Base-by-base conservation (phyloP, 2,797 vertebrate genomes). In the Triplophysa bombifrons region DNA sequence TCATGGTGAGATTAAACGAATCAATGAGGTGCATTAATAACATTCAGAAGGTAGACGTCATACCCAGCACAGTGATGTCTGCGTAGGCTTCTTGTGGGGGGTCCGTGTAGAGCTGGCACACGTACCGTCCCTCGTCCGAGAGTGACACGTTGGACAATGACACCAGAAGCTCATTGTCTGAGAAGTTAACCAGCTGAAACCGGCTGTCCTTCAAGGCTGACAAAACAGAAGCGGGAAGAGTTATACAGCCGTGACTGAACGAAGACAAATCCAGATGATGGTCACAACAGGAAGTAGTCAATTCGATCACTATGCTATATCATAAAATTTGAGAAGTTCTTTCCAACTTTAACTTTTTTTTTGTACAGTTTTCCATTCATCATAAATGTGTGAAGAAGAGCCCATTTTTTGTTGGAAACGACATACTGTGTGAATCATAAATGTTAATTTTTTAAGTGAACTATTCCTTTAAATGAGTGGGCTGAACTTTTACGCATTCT, bases 141-240 rank as follows among this genome's bases (percentile, higher is more conserved):
- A 96, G 87, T 3, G 95, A 95, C 85, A 96, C 95, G 0, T 96
- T 96, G 0, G 95, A 95, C 89, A 96, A 76, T 0, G 95, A 95
- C 73, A 96, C 95, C 4, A 92, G 90, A 56, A 96, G 92, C 88
- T 96, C 95, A 10, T 94, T 96, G 92, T 94, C 95, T 38, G 95
- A 95, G 91, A 96, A 96, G 92, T 96, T 96, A 88, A 96, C 94
- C 90, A 96, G 87, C 92, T 96, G 95, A 89, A 96, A 96, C 76
- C 95, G 91, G 89, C 94, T 94, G 92, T 96, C 95, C 88, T 96
- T 96, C 88, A 96, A 85, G 1, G 95, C 95, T 96, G 92, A 0
- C 48, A 48, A 79, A 72, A 84, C 65, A 85, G 16, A 84, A 22
- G 56, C 63, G 38, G 38, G 30, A 63, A 81, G 63, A 73, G 65